Percentiles rank a stretch among this genome's conserved stretches.
Conservation (phyloP, 92 coral and sea anemone species). For the Muricea muricata region DNA sequence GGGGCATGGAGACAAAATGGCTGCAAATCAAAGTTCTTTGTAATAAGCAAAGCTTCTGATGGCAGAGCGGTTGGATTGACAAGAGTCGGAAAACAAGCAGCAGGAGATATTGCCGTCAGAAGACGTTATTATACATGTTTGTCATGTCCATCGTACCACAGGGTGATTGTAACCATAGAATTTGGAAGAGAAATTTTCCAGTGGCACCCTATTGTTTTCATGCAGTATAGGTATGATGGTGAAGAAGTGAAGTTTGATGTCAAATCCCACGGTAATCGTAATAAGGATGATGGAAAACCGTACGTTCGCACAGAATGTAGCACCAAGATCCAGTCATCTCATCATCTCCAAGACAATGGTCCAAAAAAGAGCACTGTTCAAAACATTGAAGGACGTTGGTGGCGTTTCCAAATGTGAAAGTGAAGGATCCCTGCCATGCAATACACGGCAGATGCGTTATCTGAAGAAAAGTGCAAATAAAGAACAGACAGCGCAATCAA, state of each 20-base stretch:
- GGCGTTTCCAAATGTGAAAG: conserved; percentile 64
- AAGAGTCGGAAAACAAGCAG: conserved; percentile 39
- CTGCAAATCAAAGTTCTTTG: conserved; percentile 43
- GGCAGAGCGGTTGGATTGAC: conserved; percentile 21
- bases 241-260: conserved; percentile 41
- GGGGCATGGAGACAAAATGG: conserved; percentile 59
- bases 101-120: conserved; percentile 65
- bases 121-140: no score
- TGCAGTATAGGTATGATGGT: conserved; percentile 56
- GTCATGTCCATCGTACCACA: conserved; percentile 57
- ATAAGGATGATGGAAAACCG: background rate
- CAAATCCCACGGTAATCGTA: conserved; percentile 59
- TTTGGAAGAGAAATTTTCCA: conserved; percentile 52
- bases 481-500: background rate
- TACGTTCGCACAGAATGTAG: conserved; percentile 45
- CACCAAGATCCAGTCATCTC: conserved; percentile 22
- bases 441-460: conserved; percentile 37
- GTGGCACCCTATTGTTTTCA: conserved; percentile 62
- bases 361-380: conserved; percentile 68
- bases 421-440: conserved; percentile 52
- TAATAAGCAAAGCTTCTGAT: conserved; percentile 26
- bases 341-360: conserved; percentile 22
- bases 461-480: conserved; percentile 30
- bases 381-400: conserved; percentile 63
- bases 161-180: conserved; percentile 55